Evolutionary conservation across 2,888 invertebrate genomes (phyloP).

Genomic region (Latheticus oryzae): DNA sequence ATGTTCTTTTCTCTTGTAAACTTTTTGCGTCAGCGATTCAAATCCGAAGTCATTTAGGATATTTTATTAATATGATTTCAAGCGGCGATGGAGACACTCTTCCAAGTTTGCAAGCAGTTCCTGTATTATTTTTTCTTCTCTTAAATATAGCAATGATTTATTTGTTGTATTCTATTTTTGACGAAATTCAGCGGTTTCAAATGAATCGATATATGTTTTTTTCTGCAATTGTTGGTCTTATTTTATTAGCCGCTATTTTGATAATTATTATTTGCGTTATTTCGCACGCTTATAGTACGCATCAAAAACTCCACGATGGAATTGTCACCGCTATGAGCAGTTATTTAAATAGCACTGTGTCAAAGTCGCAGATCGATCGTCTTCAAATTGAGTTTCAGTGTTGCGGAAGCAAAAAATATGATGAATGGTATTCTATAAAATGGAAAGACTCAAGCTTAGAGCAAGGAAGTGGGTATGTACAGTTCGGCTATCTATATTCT

Average conservation of each 20-base stretch:
- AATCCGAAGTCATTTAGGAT: conserved; percentile 56
- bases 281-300: conserved; percentile 54
- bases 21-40: conserved; percentile 54
- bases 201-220: conserved; percentile 54
- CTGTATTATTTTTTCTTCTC: conserved; percentile 53
- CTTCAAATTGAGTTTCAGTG: conserved; percentile 74
- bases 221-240: conserved; percentile 45
- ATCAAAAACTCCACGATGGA: conserved; percentile 64
- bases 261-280: conserved; percentile 53
- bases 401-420: conserved; percentile 71
- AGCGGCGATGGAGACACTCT: conserved; percentile 59
- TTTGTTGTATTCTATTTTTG: conserved; percentile 53
- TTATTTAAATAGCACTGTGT: conserved; percentile 68
- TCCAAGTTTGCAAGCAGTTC: conserved; percentile 50
- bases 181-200: conserved; percentile 42
- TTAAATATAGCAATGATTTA: conserved; percentile 51
- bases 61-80: conserved; percentile 61
- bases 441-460: conserved; percentile 69
- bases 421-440: conserved; percentile 73
- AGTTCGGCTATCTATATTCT: no score
- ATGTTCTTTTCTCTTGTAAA: conserved; percentile 52
- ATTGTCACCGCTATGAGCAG: conserved; percentile 71
- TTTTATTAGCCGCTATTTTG: conserved; percentile 47
- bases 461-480: conserved; percentile 37
- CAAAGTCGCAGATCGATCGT: conserved; percentile 70